Evolutionary conservation across 2,888 invertebrate genomes (phyloP).

Genomic region (Leucania comma): DNA sequence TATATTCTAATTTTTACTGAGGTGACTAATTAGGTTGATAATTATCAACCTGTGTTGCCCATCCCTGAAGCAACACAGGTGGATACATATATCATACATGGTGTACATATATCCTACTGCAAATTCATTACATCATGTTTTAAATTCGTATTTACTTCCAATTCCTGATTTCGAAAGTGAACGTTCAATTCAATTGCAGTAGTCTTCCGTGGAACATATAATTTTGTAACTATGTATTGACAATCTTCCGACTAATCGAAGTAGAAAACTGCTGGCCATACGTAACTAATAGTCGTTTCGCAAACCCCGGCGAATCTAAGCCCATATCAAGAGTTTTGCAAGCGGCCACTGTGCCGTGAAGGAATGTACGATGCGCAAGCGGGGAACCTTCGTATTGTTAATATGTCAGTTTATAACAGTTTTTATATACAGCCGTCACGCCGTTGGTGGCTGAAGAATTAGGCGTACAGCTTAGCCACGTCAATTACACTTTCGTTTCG

Average conservation of each 20-base stretch:
- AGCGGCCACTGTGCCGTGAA: constrained; percentile 80
- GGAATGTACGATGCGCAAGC: constrained; percentile 74
- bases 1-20: no score
- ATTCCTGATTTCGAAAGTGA: constrained; percentile 38
- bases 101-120: constrained; percentile 6
- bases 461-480: background rate
- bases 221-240: constrained; percentile 56
- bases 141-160: background rate
- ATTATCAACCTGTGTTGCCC: no score
- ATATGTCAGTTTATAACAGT: constrained; percentile 58
- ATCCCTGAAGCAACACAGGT: no score
- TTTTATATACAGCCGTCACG: constrained; percentile 38
- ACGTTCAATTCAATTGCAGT: constrained; percentile 22
- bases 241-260: constrained; percentile 64
- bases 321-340: constrained; percentile 81
- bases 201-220: constrained; percentile 18
- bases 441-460: constrained; percentile 2
- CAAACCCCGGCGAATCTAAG: constrained; percentile 72
- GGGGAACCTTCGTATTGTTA: constrained; percentile 64
- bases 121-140: constrained; percentile 1
- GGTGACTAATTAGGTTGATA: no score
- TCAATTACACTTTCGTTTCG: constrained; percentile 29
- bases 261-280: constrained; percentile 73
- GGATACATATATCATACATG: no score
- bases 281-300: constrained; percentile 75